These are phyloP conservation scores for Camponotus floridanus DNA, from an alignment of 1,140 invertebrate species.

Conservation along the genomic window DNA sequence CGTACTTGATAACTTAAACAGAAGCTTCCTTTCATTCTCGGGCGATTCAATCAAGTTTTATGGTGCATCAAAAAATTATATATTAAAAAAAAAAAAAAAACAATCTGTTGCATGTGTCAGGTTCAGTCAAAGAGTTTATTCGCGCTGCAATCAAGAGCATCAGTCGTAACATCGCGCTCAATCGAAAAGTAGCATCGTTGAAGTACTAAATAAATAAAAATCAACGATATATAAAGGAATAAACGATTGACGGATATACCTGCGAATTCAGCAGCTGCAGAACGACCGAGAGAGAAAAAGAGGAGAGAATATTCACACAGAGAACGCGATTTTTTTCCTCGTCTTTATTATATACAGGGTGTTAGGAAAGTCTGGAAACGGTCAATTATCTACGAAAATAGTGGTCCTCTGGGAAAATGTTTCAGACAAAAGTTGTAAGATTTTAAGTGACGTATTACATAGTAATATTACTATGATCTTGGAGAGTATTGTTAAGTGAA, in stretches of 20 bases:
- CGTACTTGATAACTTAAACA: conserved; percentile 8
- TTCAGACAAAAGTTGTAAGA: too few relatives aligned
- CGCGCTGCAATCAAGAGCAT: background rate
- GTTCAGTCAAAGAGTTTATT: background rate
- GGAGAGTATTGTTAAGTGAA: too few relatives aligned
- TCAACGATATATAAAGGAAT: conserved; percentile 5
- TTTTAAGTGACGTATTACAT: too few relatives aligned
- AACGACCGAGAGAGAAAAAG: too few relatives aligned
- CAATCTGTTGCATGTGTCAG: background rate
- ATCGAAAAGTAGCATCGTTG: background rate
- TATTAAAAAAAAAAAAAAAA: background rate
- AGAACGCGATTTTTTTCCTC: too few relatives aligned
- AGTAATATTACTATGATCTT: too few relatives aligned
- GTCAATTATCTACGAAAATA: too few relatives aligned
- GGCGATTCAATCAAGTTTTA: conserved; percentile 4
- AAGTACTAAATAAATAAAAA: background rate
- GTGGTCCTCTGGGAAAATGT: too few relatives aligned
- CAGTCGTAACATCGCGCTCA: background rate
- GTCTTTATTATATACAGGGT: too few relatives aligned
- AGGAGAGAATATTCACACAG: too few relatives aligned
- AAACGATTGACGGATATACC: conserved; percentile 18
- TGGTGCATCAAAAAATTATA: background rate
- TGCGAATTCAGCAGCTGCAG: too few relatives aligned
- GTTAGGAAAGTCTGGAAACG: too few relatives aligned
- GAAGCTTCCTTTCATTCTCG: background rate